These are phyloP conservation scores for Valencia hispanica DNA, from an alignment of 2,797 vertebrate genomes.

Conservation along the genomic window DNA sequence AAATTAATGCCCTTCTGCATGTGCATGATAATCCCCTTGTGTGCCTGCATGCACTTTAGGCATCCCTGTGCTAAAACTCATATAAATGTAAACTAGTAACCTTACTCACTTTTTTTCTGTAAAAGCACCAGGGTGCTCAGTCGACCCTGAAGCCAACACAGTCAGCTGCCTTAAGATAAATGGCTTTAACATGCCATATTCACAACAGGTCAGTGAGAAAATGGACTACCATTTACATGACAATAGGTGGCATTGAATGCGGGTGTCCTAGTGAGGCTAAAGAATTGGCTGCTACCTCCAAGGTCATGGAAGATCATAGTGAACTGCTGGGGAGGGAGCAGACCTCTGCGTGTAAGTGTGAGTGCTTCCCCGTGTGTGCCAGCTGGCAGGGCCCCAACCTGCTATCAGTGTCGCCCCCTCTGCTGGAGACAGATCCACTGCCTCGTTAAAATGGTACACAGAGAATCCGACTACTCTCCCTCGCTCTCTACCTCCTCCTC, in stretches of 20 bases:
- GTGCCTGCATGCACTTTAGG: not conserved
- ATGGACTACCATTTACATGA: constrained; percentile 39
- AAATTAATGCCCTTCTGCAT: not conserved
- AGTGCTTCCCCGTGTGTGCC: constrained; percentile 31
- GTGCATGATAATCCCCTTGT: not conserved
- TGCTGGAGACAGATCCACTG: constrained; percentile 56
- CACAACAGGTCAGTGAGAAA: constrained; percentile 46
- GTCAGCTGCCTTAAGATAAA: constrained; percentile 20
- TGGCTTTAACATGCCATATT: constrained; percentile 27
- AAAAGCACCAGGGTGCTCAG: constrained; percentile 6
- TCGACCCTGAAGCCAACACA: constrained; percentile 5
- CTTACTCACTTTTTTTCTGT: not conserved
- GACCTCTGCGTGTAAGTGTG: constrained; percentile 20
- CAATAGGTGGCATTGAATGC: constrained; percentile 46
- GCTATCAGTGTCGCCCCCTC: constrained; percentile 58
- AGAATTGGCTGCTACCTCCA: constrained; percentile 53
- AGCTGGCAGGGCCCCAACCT: constrained; percentile 59
- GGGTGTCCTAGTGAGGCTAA: constrained; percentile 43
- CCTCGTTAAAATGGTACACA: constrained; percentile 51
- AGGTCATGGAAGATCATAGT: constrained; percentile 65
- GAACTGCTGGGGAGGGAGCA: constrained; percentile 33
- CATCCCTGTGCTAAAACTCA: not conserved
- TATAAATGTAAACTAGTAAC: constrained; percentile 11
- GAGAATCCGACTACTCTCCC: constrained; percentile 45
- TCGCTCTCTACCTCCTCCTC: constrained; percentile 6